Conservation (phyloP, 2,113 vertebrate genomes). For the Serranochromis macrocephalus region DNA sequence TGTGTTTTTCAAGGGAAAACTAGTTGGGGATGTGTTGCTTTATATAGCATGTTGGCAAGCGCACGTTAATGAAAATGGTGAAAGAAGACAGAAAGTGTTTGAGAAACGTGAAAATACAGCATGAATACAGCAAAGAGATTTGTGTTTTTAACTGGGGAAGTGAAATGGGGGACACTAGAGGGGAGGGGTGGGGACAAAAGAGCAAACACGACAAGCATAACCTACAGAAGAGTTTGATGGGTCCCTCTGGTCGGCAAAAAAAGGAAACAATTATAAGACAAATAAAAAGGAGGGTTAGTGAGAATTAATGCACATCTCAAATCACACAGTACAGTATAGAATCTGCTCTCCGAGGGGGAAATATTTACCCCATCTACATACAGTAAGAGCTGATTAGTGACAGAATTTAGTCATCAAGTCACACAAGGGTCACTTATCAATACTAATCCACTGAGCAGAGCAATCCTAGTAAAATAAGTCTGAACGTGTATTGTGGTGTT, state of each 20-base stretch:
- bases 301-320: background rate
- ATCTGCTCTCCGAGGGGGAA: background rate
- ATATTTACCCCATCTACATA: background rate
- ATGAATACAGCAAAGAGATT: background rate
- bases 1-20: background rate
- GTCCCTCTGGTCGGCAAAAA: conserved; percentile 81
- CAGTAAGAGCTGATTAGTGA: background rate
- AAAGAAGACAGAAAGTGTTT: background rate
- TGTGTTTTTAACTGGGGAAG: conserved; percentile 8
- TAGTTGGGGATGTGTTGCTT: background rate
- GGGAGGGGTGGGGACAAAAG: background rate
- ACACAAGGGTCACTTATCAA: background rate
- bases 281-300: conserved; percentile 15
- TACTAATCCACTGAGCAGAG: background rate
- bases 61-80: background rate
- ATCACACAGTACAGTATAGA: background rate
- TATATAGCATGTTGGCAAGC: background rate
- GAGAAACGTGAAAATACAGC: background rate
- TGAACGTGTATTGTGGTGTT: background rate
- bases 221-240: conserved; percentile 99
- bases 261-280: conserved; percentile 40
- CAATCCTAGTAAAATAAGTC: background rate
- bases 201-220: conserved; percentile 54
- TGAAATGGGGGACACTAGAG: background rate
- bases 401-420: background rate